Evolutionary conservation across 2,113 vertebrate genomes (phyloP).

Genomic region (Oncorhynchus mykiss): DNA sequence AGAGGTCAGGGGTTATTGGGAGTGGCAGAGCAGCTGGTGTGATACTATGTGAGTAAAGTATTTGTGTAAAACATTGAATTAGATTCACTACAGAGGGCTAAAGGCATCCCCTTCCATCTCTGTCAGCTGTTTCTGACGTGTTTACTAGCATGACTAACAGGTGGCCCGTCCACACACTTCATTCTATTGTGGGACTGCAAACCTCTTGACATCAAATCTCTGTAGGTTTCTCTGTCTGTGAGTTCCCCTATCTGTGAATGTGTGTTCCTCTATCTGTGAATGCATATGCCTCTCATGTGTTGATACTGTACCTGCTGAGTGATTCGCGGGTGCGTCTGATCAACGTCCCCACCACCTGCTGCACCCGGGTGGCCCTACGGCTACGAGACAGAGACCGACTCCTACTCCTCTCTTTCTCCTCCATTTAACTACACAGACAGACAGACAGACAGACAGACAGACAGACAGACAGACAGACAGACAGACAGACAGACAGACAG

Average conservation of each 20-base stretch:
- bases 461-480: constrained; percentile 22
- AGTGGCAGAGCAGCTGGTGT: background rate
- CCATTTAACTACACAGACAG: constrained; percentile 88
- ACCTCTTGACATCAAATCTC: too few species aligned
- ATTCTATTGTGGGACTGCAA: too few species aligned
- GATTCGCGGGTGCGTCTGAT: constrained; percentile 89
- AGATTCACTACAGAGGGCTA: background rate
- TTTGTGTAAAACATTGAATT: background rate
- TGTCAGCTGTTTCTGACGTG: constrained; percentile 20
- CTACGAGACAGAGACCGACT: constrained; percentile 81
- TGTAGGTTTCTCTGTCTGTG: background rate
- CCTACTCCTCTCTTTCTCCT: constrained; percentile 88
- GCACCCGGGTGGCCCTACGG: constrained; percentile 72
- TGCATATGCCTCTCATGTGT: background rate
- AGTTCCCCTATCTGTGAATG: background rate
- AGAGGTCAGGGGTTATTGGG: background rate
- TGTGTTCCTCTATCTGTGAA: background rate
- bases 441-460: constrained; percentile 9
- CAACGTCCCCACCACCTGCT: constrained; percentile 96
- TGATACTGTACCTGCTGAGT: constrained; percentile 77
- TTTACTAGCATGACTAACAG: constrained; percentile 11
- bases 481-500: constrained; percentile 10
- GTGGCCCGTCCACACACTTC: constrained; percentile 9
- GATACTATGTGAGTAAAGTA: background rate
- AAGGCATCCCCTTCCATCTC: background rate